Percentiles rank a stretch among this genome's conserved stretches.
phyloP scores from a whole-genome alignment of 2,888 invertebrate species.

The Plemyria rubiginata region DNA sequence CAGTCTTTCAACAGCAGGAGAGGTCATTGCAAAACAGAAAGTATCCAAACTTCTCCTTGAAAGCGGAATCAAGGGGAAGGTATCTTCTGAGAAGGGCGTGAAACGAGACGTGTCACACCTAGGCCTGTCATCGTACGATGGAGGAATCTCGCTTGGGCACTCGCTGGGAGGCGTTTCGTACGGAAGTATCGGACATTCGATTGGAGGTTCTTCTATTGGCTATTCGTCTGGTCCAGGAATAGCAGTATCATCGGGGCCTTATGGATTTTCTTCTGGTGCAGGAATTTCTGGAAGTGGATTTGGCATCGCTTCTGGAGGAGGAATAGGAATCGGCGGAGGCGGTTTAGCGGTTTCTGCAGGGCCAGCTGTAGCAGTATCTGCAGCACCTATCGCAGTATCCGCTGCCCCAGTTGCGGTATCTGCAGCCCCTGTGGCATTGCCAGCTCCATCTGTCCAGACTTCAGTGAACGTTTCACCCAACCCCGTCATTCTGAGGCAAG shows the following conservation, averaged over 20 bases:
- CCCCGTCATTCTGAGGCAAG: conserved; percentile 75
- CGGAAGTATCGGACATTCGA: conserved; percentile 11
- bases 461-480: conserved; percentile 73
- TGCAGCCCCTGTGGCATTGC: conserved; percentile 44
- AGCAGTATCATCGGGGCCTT: conserved; percentile 15
- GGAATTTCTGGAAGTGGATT: conserved; percentile 22
- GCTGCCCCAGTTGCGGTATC: conserved; percentile 42
- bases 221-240: conserved; percentile 27
- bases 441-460: conserved; percentile 63
- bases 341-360: conserved; percentile 29
- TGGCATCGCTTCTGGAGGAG: conserved; percentile 11
- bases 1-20: conserved; percentile 67
- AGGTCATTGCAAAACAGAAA: conserved; percentile 59
- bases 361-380: conserved; percentile 27
- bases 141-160: conserved; percentile 9
- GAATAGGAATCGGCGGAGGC: conserved; percentile 11
- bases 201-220: conserved; percentile 21
- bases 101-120: conserved; percentile 62
- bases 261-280: conserved; percentile 10
- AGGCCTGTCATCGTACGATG: conserved; percentile 24
- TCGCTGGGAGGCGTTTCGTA: conserved; percentile 7
- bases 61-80: conserved; percentile 68
- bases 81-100: conserved; percentile 62
- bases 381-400: conserved; percentile 34
- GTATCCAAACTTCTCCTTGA: conserved; percentile 66